Percentiles rank a stretch among this genome's conserved stretches.
These are phyloP conservation scores for Lasaia peninsularis DNA, from an alignment of 1,140 invertebrate species.

Conservation along the genomic window DNA sequence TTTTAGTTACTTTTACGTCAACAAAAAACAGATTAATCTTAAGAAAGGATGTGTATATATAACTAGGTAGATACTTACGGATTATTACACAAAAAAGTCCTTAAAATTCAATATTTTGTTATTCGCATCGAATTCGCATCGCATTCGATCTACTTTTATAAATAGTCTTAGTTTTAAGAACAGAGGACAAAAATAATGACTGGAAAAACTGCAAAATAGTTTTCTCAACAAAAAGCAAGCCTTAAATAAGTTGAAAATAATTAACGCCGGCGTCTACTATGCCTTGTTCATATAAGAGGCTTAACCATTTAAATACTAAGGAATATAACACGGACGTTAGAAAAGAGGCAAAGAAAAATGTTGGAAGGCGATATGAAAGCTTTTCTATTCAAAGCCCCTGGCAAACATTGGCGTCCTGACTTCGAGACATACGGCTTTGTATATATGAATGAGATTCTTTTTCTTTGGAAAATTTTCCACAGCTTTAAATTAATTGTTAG, in stretches of 20 bases:
- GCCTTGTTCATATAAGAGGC: constrained; percentile 14
- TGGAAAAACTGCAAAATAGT: neutral
- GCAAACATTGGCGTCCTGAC: constrained; percentile 17
- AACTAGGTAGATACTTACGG: no score
- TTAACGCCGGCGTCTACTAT: neutral
- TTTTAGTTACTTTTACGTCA: no score
- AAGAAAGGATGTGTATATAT: no score
- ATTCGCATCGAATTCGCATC: no score
- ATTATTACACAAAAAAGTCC: no score
- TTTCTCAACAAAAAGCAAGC: constrained; percentile 4
- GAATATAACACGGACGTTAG: constrained; percentile 18
- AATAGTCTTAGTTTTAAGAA: no score
- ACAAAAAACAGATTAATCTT: no score
- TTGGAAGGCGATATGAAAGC: constrained; percentile 15
- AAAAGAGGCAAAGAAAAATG: constrained; percentile 16
- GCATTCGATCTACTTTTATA: no score
- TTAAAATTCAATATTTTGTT: no score
- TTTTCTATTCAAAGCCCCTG: constrained; percentile 12
- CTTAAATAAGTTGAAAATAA: constrained; percentile 8
- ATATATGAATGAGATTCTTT: neutral
- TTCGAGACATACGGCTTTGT: constrained; percentile 6
- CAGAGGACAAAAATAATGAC: neutral
- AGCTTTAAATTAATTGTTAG: neutral
- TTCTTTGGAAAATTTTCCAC: neutral
- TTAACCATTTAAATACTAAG: constrained; percentile 18